A percentile compares a stretch with the other conserved stretches of the same genome.
Evolutionary conservation across 1,140 invertebrate genomes (phyloP).

Genomic region (Megathymus violae): DNA sequence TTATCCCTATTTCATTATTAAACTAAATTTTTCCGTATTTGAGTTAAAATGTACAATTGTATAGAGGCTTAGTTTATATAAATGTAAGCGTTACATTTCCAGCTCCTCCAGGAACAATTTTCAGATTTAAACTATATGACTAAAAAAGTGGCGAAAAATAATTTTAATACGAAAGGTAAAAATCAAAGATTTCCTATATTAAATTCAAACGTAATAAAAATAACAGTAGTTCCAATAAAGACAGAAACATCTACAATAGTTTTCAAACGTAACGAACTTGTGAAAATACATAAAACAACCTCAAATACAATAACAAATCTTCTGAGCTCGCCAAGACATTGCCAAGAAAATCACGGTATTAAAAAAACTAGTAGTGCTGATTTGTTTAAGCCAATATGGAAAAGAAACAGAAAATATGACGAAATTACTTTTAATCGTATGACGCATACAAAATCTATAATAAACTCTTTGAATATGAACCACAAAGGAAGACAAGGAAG

Average conservation of each 20-base stretch:
- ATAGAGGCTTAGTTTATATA: no score
- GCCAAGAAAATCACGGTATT: neutral
- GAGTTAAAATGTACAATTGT: no score
- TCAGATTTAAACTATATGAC: constrained; percentile 15
- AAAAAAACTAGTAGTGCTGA: constrained; percentile 13
- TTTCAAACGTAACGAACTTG: constrained; percentile 42
- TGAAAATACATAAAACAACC: constrained; percentile 46
- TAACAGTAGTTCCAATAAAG: constrained; percentile 61
- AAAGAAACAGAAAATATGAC: constrained; percentile 44
- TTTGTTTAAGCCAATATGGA: neutral
- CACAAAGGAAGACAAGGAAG: constrained; percentile 49
- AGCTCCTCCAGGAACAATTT: constrained; percentile 28
- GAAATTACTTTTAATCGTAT: constrained; percentile 43
- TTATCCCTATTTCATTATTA: no score
- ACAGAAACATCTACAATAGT: constrained; percentile 43
- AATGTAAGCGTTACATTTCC: constrained; percentile 14
- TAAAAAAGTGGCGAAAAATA: constrained; percentile 9
- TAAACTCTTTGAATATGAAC: constrained; percentile 62
- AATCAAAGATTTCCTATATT: constrained; percentile 14
- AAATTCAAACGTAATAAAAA: constrained; percentile 54
- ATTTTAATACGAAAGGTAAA: constrained; percentile 9
- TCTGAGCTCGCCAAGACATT: constrained; percentile 32
- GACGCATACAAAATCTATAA: constrained; percentile 47
- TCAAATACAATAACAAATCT: constrained; percentile 53
- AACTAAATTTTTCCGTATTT: no score